Conservation (phyloP, 2,797 vertebrate genomes). For the Gila robusta region DNA sequence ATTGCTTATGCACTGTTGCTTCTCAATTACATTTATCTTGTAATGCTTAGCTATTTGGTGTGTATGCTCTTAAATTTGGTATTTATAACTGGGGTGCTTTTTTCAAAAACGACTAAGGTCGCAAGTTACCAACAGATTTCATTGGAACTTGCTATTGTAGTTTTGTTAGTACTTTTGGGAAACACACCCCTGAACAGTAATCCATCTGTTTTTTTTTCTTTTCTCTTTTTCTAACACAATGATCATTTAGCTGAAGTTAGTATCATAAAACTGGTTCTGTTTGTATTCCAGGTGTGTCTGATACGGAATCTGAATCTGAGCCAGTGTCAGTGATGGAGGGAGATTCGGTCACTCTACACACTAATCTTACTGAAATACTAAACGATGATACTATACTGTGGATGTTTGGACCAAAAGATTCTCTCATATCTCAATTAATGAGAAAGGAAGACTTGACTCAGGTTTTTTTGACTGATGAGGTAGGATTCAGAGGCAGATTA, state of each 20-base stretch:
- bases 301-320: too few species aligned
- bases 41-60: not conserved
- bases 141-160: too few species aligned
- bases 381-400: not conserved
- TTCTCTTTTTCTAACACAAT: too few species aligned
- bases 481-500: too few species aligned
- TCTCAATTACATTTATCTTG: not conserved
- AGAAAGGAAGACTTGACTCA: accelerated
- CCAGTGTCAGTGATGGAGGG: not conserved
- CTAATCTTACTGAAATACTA: not conserved
- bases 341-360: not conserved
- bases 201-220: too few species aligned
- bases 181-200: too few species aligned
- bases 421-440: not conserved
- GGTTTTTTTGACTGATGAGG: not conserved
- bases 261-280: not conserved
- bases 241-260: too few species aligned
- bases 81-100: too few species aligned
- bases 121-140: too few species aligned
- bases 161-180: too few species aligned
- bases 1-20: too few species aligned
- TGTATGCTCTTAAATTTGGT: not conserved
- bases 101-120: too few species aligned
- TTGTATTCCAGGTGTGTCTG: not conserved
- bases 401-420: not conserved